phyloP scores from a whole-genome alignment of 2,797 vertebrate species.

The Sparus aurata region DNA sequence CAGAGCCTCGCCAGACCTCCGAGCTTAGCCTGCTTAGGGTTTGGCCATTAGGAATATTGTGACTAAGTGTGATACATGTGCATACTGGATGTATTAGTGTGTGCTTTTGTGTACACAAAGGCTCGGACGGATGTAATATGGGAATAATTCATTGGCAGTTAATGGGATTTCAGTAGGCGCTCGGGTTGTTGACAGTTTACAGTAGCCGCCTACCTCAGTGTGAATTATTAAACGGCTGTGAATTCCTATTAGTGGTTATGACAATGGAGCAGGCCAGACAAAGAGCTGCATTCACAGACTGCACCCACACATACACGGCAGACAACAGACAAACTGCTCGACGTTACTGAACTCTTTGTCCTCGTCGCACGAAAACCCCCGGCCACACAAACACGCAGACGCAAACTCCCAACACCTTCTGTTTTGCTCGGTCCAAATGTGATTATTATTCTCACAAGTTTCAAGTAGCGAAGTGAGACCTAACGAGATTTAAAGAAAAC shows the following conservation, averaged over 20 bases:
- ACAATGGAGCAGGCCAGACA: constrained; percentile 69
- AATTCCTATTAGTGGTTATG: constrained; percentile 75
- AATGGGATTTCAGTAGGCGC: constrained; percentile 83
- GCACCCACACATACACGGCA: constrained; percentile 29
- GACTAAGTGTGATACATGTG: constrained; percentile 54
- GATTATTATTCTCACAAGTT: constrained; percentile 42
- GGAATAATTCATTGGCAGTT: constrained; percentile 81
- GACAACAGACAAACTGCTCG: background rate
- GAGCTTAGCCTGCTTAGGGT: constrained; percentile 53
- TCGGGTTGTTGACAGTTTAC: constrained; percentile 74
- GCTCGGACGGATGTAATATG: constrained; percentile 66
- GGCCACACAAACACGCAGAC: background rate
- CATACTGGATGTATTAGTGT: constrained; percentile 42
- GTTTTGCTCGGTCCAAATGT: constrained; percentile 30
- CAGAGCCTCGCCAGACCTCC: constrained; percentile 46
- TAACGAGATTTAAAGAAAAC: constrained; percentile 50
- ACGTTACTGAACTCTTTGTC: constrained; percentile 19
- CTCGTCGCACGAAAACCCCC: constrained; percentile 11
- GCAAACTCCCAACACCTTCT: constrained; percentile 6
- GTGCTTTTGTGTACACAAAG: constrained; percentile 38
- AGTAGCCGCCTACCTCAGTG: constrained; percentile 62
- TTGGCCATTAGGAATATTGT: constrained; percentile 79
- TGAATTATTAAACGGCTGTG: constrained; percentile 84
- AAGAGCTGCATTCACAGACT: constrained; percentile 62
- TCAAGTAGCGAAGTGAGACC: constrained; percentile 43